Evolutionary conservation across 2,888 invertebrate species (phyloP).

Genomic region (Pteria penguin): DNA sequence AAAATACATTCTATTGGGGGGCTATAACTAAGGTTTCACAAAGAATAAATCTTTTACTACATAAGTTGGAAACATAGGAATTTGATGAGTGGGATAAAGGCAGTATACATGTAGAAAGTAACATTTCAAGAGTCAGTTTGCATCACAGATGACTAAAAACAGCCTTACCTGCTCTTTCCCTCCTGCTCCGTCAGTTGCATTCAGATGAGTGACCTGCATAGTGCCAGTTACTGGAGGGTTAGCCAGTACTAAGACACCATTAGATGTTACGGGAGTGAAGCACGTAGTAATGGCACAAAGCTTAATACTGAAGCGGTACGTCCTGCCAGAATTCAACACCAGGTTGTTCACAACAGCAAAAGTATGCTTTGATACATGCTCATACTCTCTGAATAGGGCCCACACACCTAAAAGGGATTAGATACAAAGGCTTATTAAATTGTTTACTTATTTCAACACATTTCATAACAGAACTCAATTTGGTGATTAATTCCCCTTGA

Average conservation of each 20-base stretch:
- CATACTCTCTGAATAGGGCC: slow-evolving; percentile 31
- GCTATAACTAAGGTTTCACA: too few species aligned
- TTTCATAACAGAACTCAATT: too few species aligned
- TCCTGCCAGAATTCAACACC: slow-evolving; percentile 41
- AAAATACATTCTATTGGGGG: too few species aligned
- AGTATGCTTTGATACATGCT: slow-evolving; percentile 24
- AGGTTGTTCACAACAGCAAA: slow-evolving; percentile 14
- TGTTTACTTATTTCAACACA: too few species aligned
- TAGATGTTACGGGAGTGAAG: slow-evolving; percentile 37
- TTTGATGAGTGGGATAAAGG: too few species aligned
- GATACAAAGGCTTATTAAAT: too few species aligned
- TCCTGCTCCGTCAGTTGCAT: slow-evolving; percentile 25
- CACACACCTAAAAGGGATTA: slow-evolving; percentile 31
- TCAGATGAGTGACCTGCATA: slow-evolving; percentile 31
- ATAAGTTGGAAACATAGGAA: too few species aligned
- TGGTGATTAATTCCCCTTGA: too few species aligned
- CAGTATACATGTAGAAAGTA: too few species aligned
- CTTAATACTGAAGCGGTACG: slow-evolving; percentile 45
- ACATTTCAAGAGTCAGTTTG: too few species aligned
- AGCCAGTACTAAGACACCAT: slow-evolving; percentile 48
- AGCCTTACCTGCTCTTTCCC: slow-evolving; percentile 39
- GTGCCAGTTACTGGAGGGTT: slow-evolving; percentile 43
- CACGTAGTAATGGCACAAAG: slow-evolving; percentile 50
- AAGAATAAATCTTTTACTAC: too few species aligned
- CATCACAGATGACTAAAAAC: too few species aligned